A percentile compares a stretch with the other conserved stretches of the same genome.
Evolutionary conservation across 2,888 invertebrate species (phyloP).

Genomic region (Prionchulus punctatus): DNA sequence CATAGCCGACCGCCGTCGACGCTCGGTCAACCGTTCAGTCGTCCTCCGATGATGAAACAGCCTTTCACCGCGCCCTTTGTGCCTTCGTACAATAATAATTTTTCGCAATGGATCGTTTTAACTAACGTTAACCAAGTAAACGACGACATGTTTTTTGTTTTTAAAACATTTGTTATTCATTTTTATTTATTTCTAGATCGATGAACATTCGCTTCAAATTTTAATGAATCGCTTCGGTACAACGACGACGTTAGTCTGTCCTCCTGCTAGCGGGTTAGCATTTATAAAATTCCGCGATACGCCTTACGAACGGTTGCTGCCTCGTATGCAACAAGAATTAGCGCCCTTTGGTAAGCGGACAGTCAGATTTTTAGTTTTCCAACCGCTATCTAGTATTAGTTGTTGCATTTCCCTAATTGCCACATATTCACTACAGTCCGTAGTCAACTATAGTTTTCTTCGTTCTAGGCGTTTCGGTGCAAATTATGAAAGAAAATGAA

Average conservation of each 20-base stretch:
- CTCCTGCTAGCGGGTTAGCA: slow-evolving; percentile 3
- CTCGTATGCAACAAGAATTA: slow-evolving; percentile 9
- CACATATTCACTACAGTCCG: no score
- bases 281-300: slow-evolving; percentile 5
- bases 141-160: not conserved
- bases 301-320: slow-evolving; percentile 3
- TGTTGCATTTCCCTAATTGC: no score
- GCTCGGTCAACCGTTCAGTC: not conserved
- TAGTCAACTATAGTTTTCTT: not conserved
- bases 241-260: not conserved
- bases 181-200: slow-evolving; percentile 4
- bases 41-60: not conserved
- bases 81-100: not conserved
- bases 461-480: slow-evolving; percentile 8
- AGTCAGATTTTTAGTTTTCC: not conserved
- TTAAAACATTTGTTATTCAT: not conserved
- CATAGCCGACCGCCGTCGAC: not conserved
- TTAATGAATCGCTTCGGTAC: not conserved
- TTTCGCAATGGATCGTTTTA: not conserved
- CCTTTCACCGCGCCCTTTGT: not conserved
- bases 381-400: not conserved
- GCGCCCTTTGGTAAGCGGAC: slow-evolving; percentile 4
- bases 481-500: slow-evolving; percentile 9
- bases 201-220: slow-evolving; percentile 3
- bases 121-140: not conserved